A percentile compares a stretch with the other conserved stretches of the same genome.
Evolutionary conservation across 2,113 vertebrate genomes (phyloP).

Genomic region (Urocynchramus pylzowi): DNA sequence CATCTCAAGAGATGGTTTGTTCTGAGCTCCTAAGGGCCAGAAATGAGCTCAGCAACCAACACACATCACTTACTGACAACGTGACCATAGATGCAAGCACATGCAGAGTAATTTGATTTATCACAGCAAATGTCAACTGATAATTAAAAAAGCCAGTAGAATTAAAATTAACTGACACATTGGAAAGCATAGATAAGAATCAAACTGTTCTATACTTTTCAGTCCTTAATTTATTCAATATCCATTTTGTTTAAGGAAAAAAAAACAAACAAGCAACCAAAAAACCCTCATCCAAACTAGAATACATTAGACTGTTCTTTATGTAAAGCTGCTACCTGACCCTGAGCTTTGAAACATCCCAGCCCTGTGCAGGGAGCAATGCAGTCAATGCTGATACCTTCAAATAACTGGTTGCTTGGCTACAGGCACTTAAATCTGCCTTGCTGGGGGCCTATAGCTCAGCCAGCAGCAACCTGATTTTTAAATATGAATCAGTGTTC

Average conservation of each 20-base stretch:
- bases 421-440: slow-evolving; percentile 14
- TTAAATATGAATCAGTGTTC: background rate
- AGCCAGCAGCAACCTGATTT: background rate
- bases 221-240: background rate
- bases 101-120: background rate
- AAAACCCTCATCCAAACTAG: background rate
- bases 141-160: background rate
- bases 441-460: background rate
- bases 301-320: background rate
- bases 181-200: background rate
- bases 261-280: background rate
- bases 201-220: background rate
- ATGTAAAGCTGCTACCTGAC: background rate
- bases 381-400: background rate
- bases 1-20: background rate
- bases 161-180: background rate
- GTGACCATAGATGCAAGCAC: background rate
- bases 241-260: background rate
- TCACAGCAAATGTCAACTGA: background rate
- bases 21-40: background rate
- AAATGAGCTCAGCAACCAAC: background rate
- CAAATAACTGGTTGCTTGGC: slow-evolving; percentile 33
- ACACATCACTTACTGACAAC: background rate
- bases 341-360: background rate
- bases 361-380: background rate